A percentile compares a stretch with the other conserved stretches of the same genome.
These are phyloP conservation scores for Emydocephalus ijimae DNA, from an alignment of 2,113 vertebrate species.

Conservation along the genomic window DNA sequence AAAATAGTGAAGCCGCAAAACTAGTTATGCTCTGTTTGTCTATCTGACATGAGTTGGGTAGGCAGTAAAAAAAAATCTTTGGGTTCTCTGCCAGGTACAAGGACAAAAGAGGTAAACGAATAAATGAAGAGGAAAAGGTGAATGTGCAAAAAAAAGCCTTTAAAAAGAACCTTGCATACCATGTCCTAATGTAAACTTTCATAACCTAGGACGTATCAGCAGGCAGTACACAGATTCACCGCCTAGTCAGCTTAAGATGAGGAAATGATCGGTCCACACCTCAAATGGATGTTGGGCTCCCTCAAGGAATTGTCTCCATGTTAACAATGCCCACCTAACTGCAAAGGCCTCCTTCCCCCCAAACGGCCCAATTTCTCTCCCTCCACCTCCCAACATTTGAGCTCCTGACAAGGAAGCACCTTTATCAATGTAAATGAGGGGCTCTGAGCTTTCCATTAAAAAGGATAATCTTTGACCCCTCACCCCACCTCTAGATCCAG, in stretches of 20 bases:
- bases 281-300: no score
- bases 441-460: neutral
- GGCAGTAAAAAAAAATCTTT: neutral
- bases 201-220: neutral
- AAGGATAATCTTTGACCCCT: neutral
- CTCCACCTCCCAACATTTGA: neutral
- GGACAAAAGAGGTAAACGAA: neutral
- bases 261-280: no score
- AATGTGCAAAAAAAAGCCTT: neutral
- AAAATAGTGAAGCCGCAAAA: neutral
- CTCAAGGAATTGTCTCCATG: no score
- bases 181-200: neutral
- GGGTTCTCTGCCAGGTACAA: neutral
- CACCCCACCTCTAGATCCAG: neutral
- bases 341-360: no score
- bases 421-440: neutral
- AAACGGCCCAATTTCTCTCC: no score
- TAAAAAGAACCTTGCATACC: neutral
- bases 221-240: neutral
- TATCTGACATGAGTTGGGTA: neutral
- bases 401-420: neutral
- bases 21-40: neutral
- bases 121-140: neutral
- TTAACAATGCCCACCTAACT: no score
- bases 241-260: neutral